phyloP scores from a whole-genome alignment of 35 echinoderm and acorn worm genomes.

The Amphiura filiformis region DNA sequence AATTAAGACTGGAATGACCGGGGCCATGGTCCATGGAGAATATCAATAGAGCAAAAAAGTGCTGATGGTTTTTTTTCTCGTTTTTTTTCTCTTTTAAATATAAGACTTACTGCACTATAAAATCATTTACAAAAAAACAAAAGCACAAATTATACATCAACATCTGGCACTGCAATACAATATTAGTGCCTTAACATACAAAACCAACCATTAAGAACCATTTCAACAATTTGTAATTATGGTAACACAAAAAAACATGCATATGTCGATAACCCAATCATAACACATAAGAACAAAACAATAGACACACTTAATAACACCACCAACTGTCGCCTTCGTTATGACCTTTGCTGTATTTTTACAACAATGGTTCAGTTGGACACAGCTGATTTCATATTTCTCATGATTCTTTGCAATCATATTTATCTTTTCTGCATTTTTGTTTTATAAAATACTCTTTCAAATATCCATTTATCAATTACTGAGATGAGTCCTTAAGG shows the following conservation, averaged over 20 bases:
- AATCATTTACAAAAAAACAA: constrained; percentile 11
- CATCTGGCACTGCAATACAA: neutral
- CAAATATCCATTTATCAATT: too few relatives aligned
- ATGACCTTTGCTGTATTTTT: too few relatives aligned
- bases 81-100: neutral
- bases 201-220: neutral
- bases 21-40: neutral
- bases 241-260: neutral
- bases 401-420: too few relatives aligned
- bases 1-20: constrained; percentile 10
- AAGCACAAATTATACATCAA: neutral
- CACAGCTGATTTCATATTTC: too few relatives aligned
- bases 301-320: too few relatives aligned
- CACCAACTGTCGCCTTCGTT: too few relatives aligned
- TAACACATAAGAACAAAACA: neutral
- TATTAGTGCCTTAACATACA: neutral
- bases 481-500: too few relatives aligned
- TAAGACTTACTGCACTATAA: constrained; percentile 10
- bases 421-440: too few relatives aligned
- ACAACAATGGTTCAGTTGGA: too few relatives aligned
- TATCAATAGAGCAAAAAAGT: neutral
- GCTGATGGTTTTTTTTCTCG: neutral
- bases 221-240: neutral
- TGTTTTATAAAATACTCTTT: too few relatives aligned
- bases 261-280: neutral